These are phyloP conservation scores for Sciurus vulgaris DNA, from an alignment of 2,797 vertebrate genomes.

Conservation along the genomic window DNA sequence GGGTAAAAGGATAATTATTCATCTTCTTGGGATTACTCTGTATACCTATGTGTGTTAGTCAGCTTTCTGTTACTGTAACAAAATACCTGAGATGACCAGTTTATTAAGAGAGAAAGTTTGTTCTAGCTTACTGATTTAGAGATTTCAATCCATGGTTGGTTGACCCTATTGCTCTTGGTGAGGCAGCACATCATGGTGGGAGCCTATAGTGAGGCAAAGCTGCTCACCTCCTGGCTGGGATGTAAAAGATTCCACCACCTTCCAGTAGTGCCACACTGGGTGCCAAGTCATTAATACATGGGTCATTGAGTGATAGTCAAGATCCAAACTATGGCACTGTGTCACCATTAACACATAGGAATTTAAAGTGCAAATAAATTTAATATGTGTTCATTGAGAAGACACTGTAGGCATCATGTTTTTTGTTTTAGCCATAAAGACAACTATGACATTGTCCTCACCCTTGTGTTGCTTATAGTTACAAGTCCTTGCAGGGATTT, in stretches of 20 bases:
- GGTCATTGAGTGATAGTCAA: not conserved
- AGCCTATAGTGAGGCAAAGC: not conserved
- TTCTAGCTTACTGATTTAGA: not conserved
- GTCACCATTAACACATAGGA: not conserved
- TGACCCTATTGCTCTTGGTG: not conserved
- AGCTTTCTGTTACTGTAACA: not conserved
- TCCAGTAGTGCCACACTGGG: not conserved
- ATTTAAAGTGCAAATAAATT: not conserved
- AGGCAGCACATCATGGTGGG: not conserved
- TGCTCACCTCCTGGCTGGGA: not conserved
- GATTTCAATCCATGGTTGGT: not conserved
- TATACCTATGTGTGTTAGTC: not conserved
- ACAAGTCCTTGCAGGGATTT: too few species aligned
- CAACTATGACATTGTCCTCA: not conserved
- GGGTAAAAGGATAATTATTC: not conserved
- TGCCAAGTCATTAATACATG: not conserved
- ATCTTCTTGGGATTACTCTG: not conserved
- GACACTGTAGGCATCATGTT: fast-evolving
- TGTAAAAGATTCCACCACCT: not conserved
- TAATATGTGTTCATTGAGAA: not conserved
- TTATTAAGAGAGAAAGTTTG: not conserved
- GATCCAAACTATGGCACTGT: not conserved
- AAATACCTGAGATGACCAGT: not conserved
- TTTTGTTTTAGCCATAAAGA: not conserved
- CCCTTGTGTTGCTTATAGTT: not conserved